A percentile compares a stretch with the other conserved stretches of the same genome.
phyloP scores from a whole-genome alignment of 2,888 invertebrate species.

The Aspidiotus rigidus region DNA sequence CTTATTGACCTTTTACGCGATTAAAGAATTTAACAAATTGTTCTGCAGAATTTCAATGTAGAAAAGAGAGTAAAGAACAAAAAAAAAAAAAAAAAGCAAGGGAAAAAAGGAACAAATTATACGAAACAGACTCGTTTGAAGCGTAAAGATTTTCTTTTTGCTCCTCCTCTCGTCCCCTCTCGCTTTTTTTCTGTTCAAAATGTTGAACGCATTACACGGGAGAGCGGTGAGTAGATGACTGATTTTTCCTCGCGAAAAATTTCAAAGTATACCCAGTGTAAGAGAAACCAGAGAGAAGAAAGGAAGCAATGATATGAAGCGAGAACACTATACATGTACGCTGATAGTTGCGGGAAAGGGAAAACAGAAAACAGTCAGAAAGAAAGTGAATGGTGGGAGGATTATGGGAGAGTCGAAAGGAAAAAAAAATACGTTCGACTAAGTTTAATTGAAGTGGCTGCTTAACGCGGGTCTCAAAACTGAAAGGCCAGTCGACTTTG shows the following conservation, averaged over 20 bases:
- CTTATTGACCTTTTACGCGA: constrained; percentile 4
- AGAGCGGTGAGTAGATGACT: not conserved
- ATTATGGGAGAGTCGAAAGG: not conserved
- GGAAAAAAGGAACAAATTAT: not conserved
- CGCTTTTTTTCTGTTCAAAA: not conserved
- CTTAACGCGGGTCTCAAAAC: constrained; percentile 4
- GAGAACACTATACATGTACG: not conserved
- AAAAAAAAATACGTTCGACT: constrained; percentile 18
- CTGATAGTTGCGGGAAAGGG: constrained; percentile 4
- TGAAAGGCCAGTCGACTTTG: constrained; percentile 6
- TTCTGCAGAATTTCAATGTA: not conserved
- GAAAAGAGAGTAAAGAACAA: not conserved
- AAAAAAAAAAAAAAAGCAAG: not conserved
- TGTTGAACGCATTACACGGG: not conserved
- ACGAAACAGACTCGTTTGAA: constrained; percentile 4
- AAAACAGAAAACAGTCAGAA: not conserved
- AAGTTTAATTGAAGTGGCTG: constrained; percentile 29
- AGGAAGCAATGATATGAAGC: not conserved
- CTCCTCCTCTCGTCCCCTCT: no score
- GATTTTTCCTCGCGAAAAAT: not conserved
- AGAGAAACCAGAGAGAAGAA: not conserved
- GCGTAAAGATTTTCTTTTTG: not conserved
- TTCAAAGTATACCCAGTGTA: not conserved
- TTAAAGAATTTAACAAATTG: constrained; percentile 1
- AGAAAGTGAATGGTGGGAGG: no score